A percentile compares a stretch with the other conserved stretches of the same genome.
These are phyloP conservation scores for Eristalis pertinax DNA, from an alignment of 2,888 invertebrate species.

Conservation along the genomic window DNA sequence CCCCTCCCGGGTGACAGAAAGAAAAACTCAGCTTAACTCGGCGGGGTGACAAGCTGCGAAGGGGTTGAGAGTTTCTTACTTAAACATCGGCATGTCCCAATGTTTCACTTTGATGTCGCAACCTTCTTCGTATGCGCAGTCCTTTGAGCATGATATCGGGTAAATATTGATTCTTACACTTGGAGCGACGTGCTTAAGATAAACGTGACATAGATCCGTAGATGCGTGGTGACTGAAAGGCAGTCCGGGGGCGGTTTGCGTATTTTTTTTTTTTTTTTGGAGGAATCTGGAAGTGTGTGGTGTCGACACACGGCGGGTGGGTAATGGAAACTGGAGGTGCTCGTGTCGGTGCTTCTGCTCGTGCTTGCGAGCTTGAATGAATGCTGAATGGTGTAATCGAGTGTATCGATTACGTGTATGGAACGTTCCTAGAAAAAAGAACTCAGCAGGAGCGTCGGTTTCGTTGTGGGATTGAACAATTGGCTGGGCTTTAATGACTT, in stretches of 20 bases:
- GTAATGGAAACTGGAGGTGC: background rate
- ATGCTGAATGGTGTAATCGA: background rate
- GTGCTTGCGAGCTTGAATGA: background rate
- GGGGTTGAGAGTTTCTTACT: conserved; percentile 8
- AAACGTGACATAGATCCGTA: conserved; percentile 4
- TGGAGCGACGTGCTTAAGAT: conserved; percentile 10
- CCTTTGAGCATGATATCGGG: conserved; percentile 1
- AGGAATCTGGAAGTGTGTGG: background rate
- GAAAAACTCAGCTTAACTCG: background rate
- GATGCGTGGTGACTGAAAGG: background rate
- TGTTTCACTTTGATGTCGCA: conserved; percentile 24
- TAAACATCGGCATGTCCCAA: conserved; percentile 3
- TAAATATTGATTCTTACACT: conserved; percentile 38
- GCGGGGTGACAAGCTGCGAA: background rate
- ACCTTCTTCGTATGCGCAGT: conserved; percentile 1
- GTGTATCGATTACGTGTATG: background rate
- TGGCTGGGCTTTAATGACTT: background rate
- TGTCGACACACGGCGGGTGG: no score
- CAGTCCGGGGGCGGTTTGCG: background rate
- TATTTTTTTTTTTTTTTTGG: background rate
- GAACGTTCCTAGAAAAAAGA: background rate
- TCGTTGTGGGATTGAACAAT: background rate
- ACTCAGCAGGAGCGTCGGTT: background rate
- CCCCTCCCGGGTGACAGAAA: background rate
- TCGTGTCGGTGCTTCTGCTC: background rate